Percentiles rank a stretch among this genome's conserved stretches.
phyloP scores from a whole-genome alignment of 1,140 invertebrate genomes.

The Linepithema humile region DNA sequence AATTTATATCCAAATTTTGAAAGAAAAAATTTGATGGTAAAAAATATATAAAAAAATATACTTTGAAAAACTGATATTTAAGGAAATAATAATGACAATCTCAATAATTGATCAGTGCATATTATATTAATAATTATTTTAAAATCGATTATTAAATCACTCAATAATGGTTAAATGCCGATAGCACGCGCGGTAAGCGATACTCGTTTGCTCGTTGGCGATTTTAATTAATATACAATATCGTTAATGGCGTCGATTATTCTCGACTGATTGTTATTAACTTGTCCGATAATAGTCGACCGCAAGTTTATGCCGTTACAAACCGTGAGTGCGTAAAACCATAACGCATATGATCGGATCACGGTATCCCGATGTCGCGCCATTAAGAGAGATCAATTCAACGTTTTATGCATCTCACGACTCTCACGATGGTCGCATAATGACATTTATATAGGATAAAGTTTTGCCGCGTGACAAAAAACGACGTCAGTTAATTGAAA shows the following conservation, averaged over 20 bases:
- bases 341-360: neutral
- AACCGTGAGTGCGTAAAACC: neutral
- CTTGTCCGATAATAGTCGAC: neutral
- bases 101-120: neutral
- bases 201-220: conserved; percentile 37
- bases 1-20: neutral
- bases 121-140: conserved; percentile 35
- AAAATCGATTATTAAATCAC: conserved; percentile 45
- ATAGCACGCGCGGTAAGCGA: conserved; percentile 22
- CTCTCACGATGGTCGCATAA: neutral
- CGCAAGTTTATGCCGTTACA: conserved; percentile 9
- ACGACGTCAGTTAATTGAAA: conserved; percentile 27
- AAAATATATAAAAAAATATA: neutral
- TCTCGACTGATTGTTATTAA: conserved; percentile 44
- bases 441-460: neutral
- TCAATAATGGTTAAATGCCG: conserved; percentile 20
- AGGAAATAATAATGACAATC: neutral
- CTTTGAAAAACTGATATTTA: neutral
- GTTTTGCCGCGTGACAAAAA: conserved; percentile 41
- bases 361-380: neutral
- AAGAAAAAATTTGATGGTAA: neutral
- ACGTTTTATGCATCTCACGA: conserved; percentile 3
- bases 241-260: conserved; percentile 45
- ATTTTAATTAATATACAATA: conserved; percentile 52
- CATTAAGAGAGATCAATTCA: conserved; percentile 5